A percentile compares a stretch with the other conserved stretches of the same genome.
Conservation (phyloP, 1,140 invertebrate species). For the Drosophila triauraria region DNA sequence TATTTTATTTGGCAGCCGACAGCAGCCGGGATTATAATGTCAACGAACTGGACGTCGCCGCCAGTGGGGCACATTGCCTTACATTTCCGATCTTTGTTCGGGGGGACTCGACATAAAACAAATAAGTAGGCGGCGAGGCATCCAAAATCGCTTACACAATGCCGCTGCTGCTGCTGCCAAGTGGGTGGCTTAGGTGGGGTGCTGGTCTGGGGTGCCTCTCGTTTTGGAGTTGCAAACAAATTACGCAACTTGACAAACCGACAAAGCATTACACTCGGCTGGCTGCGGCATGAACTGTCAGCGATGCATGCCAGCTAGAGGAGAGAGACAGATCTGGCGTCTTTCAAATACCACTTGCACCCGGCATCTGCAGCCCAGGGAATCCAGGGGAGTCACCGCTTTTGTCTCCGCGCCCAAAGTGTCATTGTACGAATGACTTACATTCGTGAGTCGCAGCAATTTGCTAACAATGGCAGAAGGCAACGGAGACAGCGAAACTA, state of each 20-base stretch:
- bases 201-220: constrained; percentile 3
- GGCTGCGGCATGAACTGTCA: constrained; percentile 50
- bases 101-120: constrained; percentile 37
- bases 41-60: constrained; percentile 38
- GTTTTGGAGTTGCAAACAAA: constrained; percentile 72
- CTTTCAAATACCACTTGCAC: constrained; percentile 9
- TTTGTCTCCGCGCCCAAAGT: constrained; percentile 53
- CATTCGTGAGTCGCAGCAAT: constrained; percentile 53
- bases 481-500: constrained; percentile 12
- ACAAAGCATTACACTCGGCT: constrained; percentile 61
- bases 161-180: constrained; percentile 43
- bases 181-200: constrained; percentile 21
- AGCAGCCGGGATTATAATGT: constrained; percentile 44
- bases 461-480: constrained; percentile 36
- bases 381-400: background rate
- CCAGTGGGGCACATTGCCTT: constrained; percentile 56
- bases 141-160: constrained; percentile 64
- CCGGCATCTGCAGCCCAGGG: constrained; percentile 5
- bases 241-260: constrained; percentile 74
- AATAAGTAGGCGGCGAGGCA: constrained; percentile 56
- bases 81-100: constrained; percentile 71
- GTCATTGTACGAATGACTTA: constrained; percentile 80
- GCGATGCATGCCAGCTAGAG: constrained; percentile 51
- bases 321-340: constrained; percentile 21
- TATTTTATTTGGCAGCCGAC: constrained; percentile 30